Conservation (phyloP, 2,888 invertebrate genomes). For the Melinaea menophilus region DNA sequence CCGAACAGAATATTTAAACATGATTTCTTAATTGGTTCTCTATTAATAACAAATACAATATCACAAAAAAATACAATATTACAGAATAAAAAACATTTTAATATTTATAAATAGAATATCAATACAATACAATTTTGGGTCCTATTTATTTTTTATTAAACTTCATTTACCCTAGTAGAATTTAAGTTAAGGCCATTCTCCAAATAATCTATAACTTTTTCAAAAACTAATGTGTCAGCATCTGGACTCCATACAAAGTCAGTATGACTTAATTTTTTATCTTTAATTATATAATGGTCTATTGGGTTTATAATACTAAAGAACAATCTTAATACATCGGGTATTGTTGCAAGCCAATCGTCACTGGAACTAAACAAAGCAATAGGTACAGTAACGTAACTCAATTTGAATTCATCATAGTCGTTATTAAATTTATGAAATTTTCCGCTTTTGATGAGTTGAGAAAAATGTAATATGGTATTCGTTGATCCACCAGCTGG, state of each 20-base stretch:
- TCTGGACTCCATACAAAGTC: conserved; percentile 56
- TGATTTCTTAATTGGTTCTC: not conserved
- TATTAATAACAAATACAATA: not conserved
- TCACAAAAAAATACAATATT: not conserved
- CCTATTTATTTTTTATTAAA: conserved; percentile 8
- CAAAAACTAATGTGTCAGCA: conserved; percentile 45
- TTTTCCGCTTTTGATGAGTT: conserved; percentile 47
- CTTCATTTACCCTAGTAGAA: conserved; percentile 28
- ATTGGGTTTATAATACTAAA: conserved; percentile 50
- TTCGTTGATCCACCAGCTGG: conserved; percentile 60
- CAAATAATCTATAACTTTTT: conserved; percentile 48
- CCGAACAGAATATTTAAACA: conserved; percentile 7
- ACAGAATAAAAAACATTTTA: not conserved
- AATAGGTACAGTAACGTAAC: conserved; percentile 47
- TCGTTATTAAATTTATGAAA: conserved; percentile 50
- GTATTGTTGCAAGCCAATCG: conserved; percentile 50
- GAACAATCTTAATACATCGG: conserved; percentile 50
- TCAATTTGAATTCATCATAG: conserved; percentile 41
- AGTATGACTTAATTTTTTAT: conserved; percentile 49
- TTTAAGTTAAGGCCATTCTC: conserved; percentile 36
- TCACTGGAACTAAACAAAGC: conserved; percentile 53
- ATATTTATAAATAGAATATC: not conserved
- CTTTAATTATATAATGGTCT: conserved; percentile 51
- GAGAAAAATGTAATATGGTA: conserved; percentile 58
- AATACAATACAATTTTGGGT: not conserved